phyloP scores from a whole-genome alignment of 2,113 vertebrate species.

The Dunckerocampus dactyliophorus region DNA sequence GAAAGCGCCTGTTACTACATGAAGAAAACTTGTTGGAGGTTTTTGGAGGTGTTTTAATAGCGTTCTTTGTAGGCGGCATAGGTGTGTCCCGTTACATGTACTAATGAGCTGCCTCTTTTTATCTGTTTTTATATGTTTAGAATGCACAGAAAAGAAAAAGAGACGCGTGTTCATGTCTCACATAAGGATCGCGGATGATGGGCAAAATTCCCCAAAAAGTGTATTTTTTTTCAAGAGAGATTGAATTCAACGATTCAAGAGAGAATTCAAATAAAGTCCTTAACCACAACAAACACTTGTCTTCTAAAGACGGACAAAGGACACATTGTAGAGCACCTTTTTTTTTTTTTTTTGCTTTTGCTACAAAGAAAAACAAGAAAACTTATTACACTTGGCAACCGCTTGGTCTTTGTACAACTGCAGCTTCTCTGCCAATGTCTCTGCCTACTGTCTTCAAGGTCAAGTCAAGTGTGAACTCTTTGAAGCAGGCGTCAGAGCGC shows the following conservation, averaged over 20 bases:
- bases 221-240: neutral
- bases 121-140: too few relatives aligned
- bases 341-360: neutral
- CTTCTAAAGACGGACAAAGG: constrained; percentile 24
- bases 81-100: too few relatives aligned
- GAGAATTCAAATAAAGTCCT: neutral
- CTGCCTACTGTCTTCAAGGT: constrained; percentile 16
- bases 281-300: neutral
- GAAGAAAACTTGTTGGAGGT: too few relatives aligned
- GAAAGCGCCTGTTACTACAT: too few relatives aligned
- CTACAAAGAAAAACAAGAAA: neutral
- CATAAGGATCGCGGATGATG: too few relatives aligned
- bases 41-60: too few relatives aligned
- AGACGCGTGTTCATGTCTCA: too few relatives aligned
- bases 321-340: neutral
- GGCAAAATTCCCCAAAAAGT: too few relatives aligned
- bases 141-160: too few relatives aligned
- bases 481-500: constrained; percentile 14
- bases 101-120: too few relatives aligned
- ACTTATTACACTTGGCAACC: constrained; percentile 19
- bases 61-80: too few relatives aligned
- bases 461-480: constrained; percentile 6
- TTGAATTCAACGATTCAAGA: constrained; percentile 11
- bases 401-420: constrained; percentile 40
- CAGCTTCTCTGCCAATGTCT: constrained; percentile 20